These are phyloP conservation scores for Conus ventricosus DNA, from an alignment of 1,140 invertebrate species.

Conservation along the genomic window DNA sequence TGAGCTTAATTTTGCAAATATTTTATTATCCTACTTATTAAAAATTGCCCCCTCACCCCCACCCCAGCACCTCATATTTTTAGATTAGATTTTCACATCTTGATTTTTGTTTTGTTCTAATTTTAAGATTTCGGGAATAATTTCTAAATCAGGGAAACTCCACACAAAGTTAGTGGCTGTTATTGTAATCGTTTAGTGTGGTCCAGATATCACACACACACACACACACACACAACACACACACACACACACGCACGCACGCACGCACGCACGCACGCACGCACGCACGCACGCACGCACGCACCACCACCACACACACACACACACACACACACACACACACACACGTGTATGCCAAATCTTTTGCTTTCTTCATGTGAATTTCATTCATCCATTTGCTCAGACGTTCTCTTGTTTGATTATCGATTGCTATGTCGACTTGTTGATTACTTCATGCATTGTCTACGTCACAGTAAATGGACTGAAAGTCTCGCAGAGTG, in stretches of 20 bases:
- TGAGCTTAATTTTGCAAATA: too few species aligned
- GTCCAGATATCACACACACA: neutral
- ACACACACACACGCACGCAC: constrained; percentile 15
- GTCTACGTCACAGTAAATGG: neutral
- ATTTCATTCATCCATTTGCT: neutral
- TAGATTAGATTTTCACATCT: neutral
- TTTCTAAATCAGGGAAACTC: too few species aligned
- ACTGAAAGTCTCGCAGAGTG: neutral
- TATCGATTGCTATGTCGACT: neutral
- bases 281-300: constrained; percentile 13
- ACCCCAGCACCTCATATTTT: neutral
- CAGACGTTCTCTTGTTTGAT: neutral
- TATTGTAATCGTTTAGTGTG: neutral
- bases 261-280: constrained; percentile 8
- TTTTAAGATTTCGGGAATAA: too few species aligned
- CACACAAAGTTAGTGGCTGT: too few species aligned
- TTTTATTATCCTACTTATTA: too few species aligned
- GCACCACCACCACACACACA: neutral
- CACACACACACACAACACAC: constrained; percentile 15
- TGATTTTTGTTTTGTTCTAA: too few species aligned
- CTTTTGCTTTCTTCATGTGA: neutral
- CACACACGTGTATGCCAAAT: neutral
- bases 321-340: neutral
- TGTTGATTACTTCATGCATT: neutral
- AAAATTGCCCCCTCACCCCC: neutral